Percentiles rank a stretch among this genome's conserved stretches.
Evolutionary conservation across 2,888 invertebrate species (phyloP).

Genomic region (Drosophila eohydei): DNA sequence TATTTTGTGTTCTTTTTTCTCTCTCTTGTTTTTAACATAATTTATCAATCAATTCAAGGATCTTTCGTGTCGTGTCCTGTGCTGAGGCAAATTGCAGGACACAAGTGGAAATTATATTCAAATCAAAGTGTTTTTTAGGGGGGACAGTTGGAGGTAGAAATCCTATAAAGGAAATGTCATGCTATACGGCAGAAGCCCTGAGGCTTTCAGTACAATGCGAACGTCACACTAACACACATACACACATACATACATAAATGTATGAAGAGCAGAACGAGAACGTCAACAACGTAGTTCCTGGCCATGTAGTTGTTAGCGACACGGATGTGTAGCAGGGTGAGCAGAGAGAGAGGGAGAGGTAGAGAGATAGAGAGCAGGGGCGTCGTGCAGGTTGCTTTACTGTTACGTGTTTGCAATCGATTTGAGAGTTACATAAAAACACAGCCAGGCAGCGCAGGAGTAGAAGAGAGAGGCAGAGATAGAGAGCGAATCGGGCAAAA

Average conservation of each 20-base stretch:
- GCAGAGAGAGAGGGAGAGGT: neutral
- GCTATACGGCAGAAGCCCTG: conserved; percentile 63
- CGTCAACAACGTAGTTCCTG: conserved; percentile 63
- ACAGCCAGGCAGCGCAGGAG: conserved; percentile 27
- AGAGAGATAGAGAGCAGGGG: conserved; percentile 13
- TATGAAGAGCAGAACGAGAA: conserved; percentile 31
- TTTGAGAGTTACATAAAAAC: conserved; percentile 80
- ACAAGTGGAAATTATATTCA: conserved; percentile 58
- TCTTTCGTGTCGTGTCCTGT: conserved; percentile 29
- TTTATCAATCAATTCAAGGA: conserved; percentile 68
- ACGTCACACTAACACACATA: conserved; percentile 42
- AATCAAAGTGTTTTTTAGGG: conserved; percentile 25
- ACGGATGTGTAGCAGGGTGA: conserved; percentile 16
- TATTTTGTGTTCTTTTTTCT: neutral
- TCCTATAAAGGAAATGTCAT: conserved; percentile 79
- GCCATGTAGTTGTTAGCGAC: conserved; percentile 38
- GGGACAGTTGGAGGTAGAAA: conserved; percentile 35
- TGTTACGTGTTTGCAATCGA: conserved; percentile 81
- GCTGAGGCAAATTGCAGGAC: conserved; percentile 45
- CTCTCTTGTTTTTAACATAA: conserved; percentile 37
- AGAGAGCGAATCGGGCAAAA: conserved; percentile 12
- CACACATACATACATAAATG: neutral
- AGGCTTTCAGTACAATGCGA: conserved; percentile 32
- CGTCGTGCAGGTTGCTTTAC: conserved; percentile 61
- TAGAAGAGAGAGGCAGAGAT: neutral